A percentile compares a stretch with the other conserved stretches of the same genome.
Evolutionary conservation across 2,888 invertebrate genomes (phyloP).

Genomic region (Cerastis leucographa): DNA sequence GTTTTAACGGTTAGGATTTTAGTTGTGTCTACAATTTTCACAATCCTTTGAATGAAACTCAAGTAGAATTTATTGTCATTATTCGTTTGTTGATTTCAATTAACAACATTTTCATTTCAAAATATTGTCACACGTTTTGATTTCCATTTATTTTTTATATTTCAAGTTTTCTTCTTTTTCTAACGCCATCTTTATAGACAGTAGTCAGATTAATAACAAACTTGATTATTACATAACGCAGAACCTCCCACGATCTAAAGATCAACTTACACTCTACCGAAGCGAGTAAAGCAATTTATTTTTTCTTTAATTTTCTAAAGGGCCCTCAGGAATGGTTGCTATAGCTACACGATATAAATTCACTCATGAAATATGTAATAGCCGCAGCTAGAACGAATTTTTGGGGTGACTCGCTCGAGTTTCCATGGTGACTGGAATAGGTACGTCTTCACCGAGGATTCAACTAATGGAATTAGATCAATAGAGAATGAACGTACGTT

Average conservation of each 20-base stretch:
- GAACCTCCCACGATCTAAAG: neutral
- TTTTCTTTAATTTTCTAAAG: constrained; percentile 51
- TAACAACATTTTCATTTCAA: neutral
- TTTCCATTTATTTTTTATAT: neutral
- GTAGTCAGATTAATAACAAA: neutral
- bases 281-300: constrained; percentile 17
- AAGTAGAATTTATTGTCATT: neutral
- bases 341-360: constrained; percentile 52
- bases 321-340: constrained; percentile 40
- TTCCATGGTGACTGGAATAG: constrained; percentile 55
- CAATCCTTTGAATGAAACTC: neutral
- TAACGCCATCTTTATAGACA: neutral
- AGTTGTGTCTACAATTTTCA: neutral
- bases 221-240: neutral
- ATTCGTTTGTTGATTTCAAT: neutral
- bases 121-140: neutral
- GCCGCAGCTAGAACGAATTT: constrained; percentile 54
- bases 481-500: constrained; percentile 12
- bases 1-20: neutral
- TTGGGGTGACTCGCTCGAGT: constrained; percentile 52
- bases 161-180: neutral
- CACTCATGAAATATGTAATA: constrained; percentile 68
- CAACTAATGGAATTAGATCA: constrained; percentile 52
- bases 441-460: constrained; percentile 14
- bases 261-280: neutral